Conservation (phyloP, 2,797 vertebrate species). For the Lepilemur ruficaudatus region DNA sequence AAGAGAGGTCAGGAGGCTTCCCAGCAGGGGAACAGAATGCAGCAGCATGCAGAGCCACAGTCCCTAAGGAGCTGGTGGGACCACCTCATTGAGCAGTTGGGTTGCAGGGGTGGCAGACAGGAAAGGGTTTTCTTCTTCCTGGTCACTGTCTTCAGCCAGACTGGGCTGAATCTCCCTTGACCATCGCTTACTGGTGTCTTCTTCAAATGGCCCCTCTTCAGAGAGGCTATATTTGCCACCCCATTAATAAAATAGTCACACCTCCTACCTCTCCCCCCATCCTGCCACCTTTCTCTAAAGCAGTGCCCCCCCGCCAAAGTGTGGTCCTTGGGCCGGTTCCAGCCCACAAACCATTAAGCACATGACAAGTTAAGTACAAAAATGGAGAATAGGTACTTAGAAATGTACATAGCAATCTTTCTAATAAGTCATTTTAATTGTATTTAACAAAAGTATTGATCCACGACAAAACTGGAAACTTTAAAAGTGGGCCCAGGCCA, state of each 20-base stretch:
- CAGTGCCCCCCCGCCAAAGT: neutral
- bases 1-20: neutral
- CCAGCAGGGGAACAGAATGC: neutral
- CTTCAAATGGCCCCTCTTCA: neutral
- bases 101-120: neutral
- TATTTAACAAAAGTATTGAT: neutral
- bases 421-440: neutral
- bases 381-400: neutral
- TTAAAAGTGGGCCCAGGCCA: neutral
- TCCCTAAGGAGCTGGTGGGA: neutral
- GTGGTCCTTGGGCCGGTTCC: neutral
- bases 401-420: neutral
- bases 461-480: neutral
- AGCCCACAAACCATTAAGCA: neutral
- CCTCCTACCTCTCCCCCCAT: rapidly evolving
- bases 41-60: neutral
- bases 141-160: neutral
- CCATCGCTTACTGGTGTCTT: neutral
- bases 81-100: neutral
- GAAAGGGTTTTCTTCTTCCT: neutral
- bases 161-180: neutral
- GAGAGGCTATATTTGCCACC: neutral
- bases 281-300: neutral
- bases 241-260: neutral
- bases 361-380: neutral